phyloP scores from a whole-genome alignment of 2,888 invertebrate species.

The Podotricha telesiphe region DNA sequence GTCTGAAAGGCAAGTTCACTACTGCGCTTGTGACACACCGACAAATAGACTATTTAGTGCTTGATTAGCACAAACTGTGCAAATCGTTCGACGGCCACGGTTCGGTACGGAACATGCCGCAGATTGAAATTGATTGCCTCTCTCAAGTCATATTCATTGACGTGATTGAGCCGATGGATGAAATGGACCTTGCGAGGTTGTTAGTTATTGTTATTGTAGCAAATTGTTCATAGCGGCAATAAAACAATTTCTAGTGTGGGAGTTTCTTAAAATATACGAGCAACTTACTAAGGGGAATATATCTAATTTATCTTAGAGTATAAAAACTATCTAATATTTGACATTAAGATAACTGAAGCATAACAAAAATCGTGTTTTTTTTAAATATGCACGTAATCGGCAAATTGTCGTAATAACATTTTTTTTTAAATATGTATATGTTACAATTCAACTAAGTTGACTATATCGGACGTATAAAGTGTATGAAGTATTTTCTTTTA shows the following conservation, averaged over 20 bases:
- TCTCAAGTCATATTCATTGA: slow-evolving; percentile 66
- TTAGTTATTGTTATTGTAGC: slow-evolving; percentile 58
- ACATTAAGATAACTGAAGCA: too few relatives aligned
- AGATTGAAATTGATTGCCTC: slow-evolving; percentile 75
- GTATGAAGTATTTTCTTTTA: too few relatives aligned
- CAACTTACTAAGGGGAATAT: not conserved
- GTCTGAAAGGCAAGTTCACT: slow-evolving; percentile 54
- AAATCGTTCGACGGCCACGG: slow-evolving; percentile 59
- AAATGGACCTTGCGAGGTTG: slow-evolving; percentile 67
- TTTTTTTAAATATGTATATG: too few relatives aligned
- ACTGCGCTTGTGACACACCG: slow-evolving; percentile 64
- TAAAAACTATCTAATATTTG: too few relatives aligned
- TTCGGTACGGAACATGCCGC: slow-evolving; percentile 41
- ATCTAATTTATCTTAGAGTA: not conserved
- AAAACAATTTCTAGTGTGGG: not conserved
- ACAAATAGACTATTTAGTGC: slow-evolving; percentile 75
- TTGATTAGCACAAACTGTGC: slow-evolving; percentile 80
- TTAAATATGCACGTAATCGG: too few relatives aligned
- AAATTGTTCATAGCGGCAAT: slow-evolving; percentile 41
- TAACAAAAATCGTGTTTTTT: too few relatives aligned
- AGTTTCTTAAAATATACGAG: slow-evolving; percentile 4
- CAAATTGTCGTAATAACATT: too few relatives aligned
- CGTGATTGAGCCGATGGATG: slow-evolving; percentile 73
- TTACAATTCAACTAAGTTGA: too few relatives aligned
- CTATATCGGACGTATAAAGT: too few relatives aligned